These are phyloP conservation scores for Acomys russatus DNA, from an alignment of 2,797 vertebrate species.

Conservation along the genomic window DNA sequence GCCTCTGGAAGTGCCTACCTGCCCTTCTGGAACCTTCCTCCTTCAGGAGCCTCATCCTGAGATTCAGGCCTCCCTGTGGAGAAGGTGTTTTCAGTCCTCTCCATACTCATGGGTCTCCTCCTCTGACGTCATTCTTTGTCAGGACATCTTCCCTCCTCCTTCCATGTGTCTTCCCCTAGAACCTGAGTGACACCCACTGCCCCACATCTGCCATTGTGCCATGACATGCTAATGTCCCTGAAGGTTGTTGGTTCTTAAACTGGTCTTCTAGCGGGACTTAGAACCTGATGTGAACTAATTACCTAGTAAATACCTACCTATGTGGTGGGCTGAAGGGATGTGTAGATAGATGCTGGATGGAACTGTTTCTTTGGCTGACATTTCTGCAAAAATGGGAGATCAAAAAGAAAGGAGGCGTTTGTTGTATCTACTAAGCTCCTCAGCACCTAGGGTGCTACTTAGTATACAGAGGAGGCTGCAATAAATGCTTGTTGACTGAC, in stretches of 20 bases:
- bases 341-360: background rate
- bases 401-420: background rate
- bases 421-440: background rate
- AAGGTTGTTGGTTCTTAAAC: background rate
- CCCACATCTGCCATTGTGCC: background rate
- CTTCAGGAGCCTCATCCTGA: background rate
- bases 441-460: background rate
- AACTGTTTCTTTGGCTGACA: constrained; percentile 5
- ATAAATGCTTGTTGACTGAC: background rate
- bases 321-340: background rate
- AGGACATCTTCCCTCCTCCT: background rate
- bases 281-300: background rate
- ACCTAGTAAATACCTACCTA: constrained; percentile 1
- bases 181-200: background rate
- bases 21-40: background rate
- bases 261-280: background rate
- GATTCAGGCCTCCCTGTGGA: background rate
- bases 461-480: background rate
- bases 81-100: background rate
- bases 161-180: background rate
- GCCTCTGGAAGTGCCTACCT: background rate
- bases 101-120: background rate
- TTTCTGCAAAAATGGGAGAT: constrained; percentile 25
- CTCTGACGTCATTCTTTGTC: background rate
- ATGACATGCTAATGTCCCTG: background rate